These are phyloP conservation scores for Camarhynchus parvulus DNA, from an alignment of 2,113 vertebrate species.

Conservation along the genomic window DNA sequence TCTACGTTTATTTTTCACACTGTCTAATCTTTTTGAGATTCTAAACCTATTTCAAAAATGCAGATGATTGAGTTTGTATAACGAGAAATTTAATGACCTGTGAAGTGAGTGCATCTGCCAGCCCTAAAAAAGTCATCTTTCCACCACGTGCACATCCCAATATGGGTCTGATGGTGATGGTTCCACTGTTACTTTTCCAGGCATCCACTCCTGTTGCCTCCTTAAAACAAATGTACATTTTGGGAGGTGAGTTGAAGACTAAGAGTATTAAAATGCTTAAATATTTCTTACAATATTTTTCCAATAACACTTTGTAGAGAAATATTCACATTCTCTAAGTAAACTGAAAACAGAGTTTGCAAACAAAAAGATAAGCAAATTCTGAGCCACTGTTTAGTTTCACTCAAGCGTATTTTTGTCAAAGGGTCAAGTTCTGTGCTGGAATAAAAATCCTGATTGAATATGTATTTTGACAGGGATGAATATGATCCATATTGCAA, in stretches of 20 bases:
- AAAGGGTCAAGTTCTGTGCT: neutral
- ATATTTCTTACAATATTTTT: neutral
- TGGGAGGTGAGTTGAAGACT: neutral
- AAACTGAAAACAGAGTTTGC: neutral
- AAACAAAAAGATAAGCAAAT: neutral
- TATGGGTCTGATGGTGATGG: neutral
- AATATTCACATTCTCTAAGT: neutral
- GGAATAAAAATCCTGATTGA: neutral
- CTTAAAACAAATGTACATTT: neutral
- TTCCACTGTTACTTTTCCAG: neutral
- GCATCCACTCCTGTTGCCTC: neutral
- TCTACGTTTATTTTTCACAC: conserved; percentile 21
- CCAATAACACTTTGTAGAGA: neutral
- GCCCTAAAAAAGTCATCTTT: conserved; percentile 4
- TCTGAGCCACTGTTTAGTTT: neutral
- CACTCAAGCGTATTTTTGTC: neutral
- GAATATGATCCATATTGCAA: neutral
- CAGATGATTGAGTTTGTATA: conserved; percentile 64
- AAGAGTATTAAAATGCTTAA: neutral
- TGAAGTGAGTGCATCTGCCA: conserved; percentile 67
- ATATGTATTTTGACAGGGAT: conserved; percentile 1
- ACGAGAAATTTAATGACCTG: conserved; percentile 69
- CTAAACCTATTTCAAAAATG: conserved; percentile 61
- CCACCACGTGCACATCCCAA: neutral
- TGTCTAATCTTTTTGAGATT: conserved; percentile 45